Evolutionary conservation across 2,888 invertebrate genomes (phyloP).

Genomic region (Pandemis heparana): DNA sequence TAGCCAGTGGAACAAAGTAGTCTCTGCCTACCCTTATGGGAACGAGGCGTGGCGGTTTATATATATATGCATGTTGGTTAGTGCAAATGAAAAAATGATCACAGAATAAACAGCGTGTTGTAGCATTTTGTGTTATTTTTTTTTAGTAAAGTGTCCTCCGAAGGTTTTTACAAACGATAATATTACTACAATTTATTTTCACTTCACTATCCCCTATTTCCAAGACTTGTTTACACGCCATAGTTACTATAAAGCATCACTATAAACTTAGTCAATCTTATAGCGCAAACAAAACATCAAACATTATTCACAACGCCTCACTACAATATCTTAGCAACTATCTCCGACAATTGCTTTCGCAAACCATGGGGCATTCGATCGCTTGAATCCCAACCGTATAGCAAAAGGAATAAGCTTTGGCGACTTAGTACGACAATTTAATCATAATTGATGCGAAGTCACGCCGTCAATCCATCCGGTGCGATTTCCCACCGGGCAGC

Average conservation of each 20-base stretch:
- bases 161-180: no score
- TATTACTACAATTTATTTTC: no score
- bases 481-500: conserved; percentile 76
- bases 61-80: no score
- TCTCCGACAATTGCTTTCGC: conserved; percentile 27
- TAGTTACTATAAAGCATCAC: not conserved
- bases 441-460: conserved; percentile 65
- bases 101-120: no score
- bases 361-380: conserved; percentile 19
- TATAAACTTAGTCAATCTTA: not conserved
- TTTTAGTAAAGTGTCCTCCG: no score
- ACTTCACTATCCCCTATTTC: no score
- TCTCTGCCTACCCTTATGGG: no score
- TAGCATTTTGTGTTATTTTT: no score
- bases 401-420: not conserved
- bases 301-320: conserved; percentile 11
- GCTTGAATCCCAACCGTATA: not conserved
- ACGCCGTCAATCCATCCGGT: conserved; percentile 65
- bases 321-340: conserved; percentile 32
- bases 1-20: no score
- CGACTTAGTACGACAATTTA: not conserved
- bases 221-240: not conserved
- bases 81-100: no score
- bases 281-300: not conserved
- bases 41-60: no score